Evolutionary conservation across 53 echinoderm and acorn worm species (phyloP), one percentile per base, ranked within the genome.

Genomic region (Luidia sarsii): DNA sequence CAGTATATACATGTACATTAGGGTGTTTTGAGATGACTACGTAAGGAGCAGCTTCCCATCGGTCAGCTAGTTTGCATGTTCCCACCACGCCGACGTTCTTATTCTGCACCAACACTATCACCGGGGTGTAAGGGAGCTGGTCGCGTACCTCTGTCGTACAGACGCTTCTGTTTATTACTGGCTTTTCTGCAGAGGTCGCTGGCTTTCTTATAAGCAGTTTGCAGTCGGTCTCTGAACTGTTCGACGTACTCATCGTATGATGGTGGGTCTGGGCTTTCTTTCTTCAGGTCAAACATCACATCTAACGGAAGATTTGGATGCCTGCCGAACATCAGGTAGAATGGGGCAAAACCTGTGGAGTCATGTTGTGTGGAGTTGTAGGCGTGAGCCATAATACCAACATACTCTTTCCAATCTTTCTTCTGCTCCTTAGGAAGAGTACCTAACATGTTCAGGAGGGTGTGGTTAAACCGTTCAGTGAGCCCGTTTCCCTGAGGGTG

Each of bases 241-340:
- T 50, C 35, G 31, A 54, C 73, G 53, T 35, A 73, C 35, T 73
- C 56, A 31, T 73, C 52, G 37, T 73, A 32, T 19, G 37, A 36
- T 2, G 21, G 18, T 31, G 31, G 28, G 2, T 53, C 35, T 14
- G 31, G 20, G 4, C 20, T 33, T 8, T 51, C 33, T 11, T 30
- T 27, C 15, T 22, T n/a, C 3, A 73, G 35, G 19, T 56, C 73
- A 53, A 73, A 73, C 73, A 73, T 53, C 3, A 73, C 1, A 36
- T 73, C 56, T 6, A 73, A 27, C 3, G 73, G 73, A 9, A 73
- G 52, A 29, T 82, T 69, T 22, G 57, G 68, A 25, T 68, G 68
- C 3, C 82, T 10, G 7, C 70, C 82, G 33, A 82, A 82, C 82
- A 82, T 68, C 20, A 82, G 53, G 34, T 24, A 67, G 82, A 68